phyloP scores from a whole-genome alignment of 37 sponge, comb jelly and placozoan species.

The Lycopodina hypogea region DNA sequence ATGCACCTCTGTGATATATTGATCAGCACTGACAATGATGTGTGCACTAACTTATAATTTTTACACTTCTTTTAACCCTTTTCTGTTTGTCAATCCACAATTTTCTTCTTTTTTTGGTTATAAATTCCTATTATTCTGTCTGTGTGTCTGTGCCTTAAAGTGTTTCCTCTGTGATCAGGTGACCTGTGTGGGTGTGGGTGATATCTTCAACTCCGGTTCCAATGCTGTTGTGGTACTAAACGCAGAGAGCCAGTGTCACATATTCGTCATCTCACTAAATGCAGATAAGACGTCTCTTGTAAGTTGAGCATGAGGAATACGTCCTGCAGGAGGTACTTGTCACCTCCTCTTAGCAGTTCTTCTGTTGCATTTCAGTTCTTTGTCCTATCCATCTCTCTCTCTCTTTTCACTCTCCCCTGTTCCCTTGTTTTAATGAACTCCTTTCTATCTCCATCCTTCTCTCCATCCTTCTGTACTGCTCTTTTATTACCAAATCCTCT shows the following conservation, averaged over 20 bases:
- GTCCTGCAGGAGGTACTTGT: no score
- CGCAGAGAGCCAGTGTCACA: constrained; percentile 41
- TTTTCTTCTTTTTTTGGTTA: no score
- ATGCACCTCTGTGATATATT: no score
- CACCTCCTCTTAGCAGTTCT: background rate
- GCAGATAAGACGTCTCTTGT: constrained; percentile 1
- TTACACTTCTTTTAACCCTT: no score
- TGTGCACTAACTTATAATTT: no score
- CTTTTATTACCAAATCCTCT: no score
- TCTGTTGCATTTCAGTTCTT: background rate
- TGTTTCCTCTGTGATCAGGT: no score
- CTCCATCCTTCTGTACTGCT: no score
- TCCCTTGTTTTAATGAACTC: background rate
- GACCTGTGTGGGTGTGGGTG: constrained; percentile 62
- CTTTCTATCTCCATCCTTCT: background rate
- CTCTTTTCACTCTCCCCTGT: background rate
- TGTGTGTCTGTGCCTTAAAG: no score
- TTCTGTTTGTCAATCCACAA: no score
- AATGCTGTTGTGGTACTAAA: constrained; percentile 37
- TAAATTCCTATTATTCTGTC: no score
- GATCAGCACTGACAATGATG: no score
- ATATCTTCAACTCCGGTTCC: constrained; percentile 43
- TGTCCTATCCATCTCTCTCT: background rate
- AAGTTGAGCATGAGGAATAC: background rate
- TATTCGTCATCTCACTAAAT: constrained; percentile 12